phyloP scores from a whole-genome alignment of 2,797 vertebrate genomes.

The Falco naumanni region DNA sequence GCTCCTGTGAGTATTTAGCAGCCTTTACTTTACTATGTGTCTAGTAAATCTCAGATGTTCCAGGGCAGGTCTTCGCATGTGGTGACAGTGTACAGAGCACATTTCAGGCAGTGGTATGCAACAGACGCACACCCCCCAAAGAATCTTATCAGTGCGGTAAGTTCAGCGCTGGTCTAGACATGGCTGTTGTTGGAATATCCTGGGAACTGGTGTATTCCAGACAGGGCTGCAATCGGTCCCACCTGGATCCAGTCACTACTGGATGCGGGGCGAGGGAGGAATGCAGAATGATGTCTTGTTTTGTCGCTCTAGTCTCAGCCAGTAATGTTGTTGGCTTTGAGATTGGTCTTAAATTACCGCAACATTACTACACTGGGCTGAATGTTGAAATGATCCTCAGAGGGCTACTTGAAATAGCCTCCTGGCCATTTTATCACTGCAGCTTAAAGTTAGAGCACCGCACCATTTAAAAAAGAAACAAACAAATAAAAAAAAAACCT shows the following conservation, averaged over 20 bases:
- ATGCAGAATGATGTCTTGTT: neutral
- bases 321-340: neutral
- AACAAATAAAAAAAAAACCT: neutral
- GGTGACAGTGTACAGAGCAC: rapidly evolving
- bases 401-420: neutral
- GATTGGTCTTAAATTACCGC: neutral
- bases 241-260: neutral
- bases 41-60: neutral
- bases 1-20: neutral
- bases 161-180: neutral
- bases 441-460: neutral
- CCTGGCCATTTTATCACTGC: neutral
- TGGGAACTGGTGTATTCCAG: neutral
- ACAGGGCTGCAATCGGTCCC: neutral
- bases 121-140: neutral
- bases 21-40: neutral
- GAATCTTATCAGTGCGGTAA: neutral
- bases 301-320: neutral
- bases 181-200: neutral
- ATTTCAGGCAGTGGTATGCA: neutral
- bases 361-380: neutral
- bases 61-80: neutral
- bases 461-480: neutral
- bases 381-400: neutral
- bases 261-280: neutral